These are phyloP conservation scores for Lineus longissimus DNA, from an alignment of 1,140 invertebrate species.

Conservation along the genomic window DNA sequence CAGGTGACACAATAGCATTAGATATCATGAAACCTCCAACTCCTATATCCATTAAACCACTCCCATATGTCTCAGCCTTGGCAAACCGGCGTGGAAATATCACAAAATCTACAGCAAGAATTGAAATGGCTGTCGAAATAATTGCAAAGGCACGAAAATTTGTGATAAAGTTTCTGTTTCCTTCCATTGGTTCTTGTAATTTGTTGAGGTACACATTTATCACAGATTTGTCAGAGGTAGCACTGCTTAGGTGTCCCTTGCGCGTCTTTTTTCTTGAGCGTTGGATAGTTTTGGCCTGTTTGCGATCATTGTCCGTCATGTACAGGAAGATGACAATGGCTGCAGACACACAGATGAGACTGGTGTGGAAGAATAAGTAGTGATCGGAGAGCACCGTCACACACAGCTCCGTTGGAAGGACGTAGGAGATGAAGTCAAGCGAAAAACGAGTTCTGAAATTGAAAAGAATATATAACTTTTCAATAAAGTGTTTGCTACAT, in stretches of 20 bases:
- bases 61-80: slow-evolving; percentile 84
- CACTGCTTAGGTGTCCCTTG: neutral
- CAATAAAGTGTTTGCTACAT: no score
- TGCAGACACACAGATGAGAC: slow-evolving; percentile 8
- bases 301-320: slow-evolving; percentile 6
- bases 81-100: slow-evolving; percentile 76
- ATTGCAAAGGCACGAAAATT: slow-evolving; percentile 62
- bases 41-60: slow-evolving; percentile 89
- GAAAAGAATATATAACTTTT: no score
- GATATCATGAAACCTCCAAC: slow-evolving; percentile 85
- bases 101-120: slow-evolving; percentile 88
- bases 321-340: slow-evolving; percentile 10
- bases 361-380: neutral
- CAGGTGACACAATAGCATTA: slow-evolving; percentile 74
- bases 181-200: slow-evolving; percentile 10
- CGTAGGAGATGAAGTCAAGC: no score
- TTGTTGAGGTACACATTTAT: no score
- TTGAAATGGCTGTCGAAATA: slow-evolving; percentile 73
- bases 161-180: slow-evolving; percentile 30
- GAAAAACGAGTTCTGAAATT: no score
- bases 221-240: slow-evolving; percentile 2
- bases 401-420: no score
- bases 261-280: neutral
- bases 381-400: no score
- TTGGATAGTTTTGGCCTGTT: slow-evolving; percentile 3